Conservation (phyloP, 2,888 invertebrate species). For the Coenonympha glycerion region DNA sequence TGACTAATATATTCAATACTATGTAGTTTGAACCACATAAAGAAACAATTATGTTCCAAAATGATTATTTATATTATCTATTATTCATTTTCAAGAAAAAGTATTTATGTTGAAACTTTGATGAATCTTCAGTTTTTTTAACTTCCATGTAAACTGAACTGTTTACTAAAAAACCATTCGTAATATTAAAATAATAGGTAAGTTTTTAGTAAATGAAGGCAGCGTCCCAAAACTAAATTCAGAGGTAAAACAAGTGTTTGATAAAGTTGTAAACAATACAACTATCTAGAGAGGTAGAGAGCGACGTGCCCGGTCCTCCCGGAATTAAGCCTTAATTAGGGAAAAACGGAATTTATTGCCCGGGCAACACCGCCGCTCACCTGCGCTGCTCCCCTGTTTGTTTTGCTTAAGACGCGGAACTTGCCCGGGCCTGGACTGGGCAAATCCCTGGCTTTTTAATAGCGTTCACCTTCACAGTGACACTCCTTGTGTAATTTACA, state of each 20-base stretch:
- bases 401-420: constrained; percentile 31
- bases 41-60: too few species aligned
- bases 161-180: too few species aligned
- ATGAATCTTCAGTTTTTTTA: too few species aligned
- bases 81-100: too few species aligned
- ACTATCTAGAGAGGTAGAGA: constrained; percentile 18
- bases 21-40: too few species aligned
- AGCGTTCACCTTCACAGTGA: background rate
- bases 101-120: too few species aligned
- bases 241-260: constrained; percentile 19
- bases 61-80: too few species aligned
- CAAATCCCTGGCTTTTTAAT: constrained; percentile 3
- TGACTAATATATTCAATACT: too few species aligned
- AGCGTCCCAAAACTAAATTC: constrained; percentile 9
- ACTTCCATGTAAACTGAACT: too few species aligned
- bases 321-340: constrained; percentile 71
- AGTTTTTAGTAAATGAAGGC: too few species aligned
- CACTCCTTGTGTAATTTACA: background rate
- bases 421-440: constrained; percentile 8
- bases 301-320: constrained; percentile 28
- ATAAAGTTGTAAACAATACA: constrained; percentile 29
- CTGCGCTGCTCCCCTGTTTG: constrained; percentile 47
- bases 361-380: constrained; percentile 55
- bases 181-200: too few species aligned
- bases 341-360: constrained; percentile 71